Base-by-base conservation (phyloP, 2,113 vertebrate genomes). In the Periophthalmodon schlosseri region DNA sequence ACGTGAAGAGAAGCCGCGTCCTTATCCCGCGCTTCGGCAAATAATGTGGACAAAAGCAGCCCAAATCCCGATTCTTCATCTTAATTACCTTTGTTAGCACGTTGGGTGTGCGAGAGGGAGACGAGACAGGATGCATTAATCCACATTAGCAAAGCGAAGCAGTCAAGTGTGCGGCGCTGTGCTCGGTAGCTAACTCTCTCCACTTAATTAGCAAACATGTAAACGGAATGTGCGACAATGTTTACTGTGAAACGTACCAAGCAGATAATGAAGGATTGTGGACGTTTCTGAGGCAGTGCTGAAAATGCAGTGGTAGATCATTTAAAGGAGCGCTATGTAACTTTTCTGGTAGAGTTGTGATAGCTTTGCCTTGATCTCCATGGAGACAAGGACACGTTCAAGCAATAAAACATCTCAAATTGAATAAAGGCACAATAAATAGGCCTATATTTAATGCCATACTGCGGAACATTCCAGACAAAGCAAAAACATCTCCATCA, bases 51-150 rank as follows among this genome's bases (percentile, higher is more conserved):
- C 84, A 93, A 94, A 94, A 93, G 93, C 89, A 90, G 91, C 92
- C 91, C 86, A 93, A 87, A 92, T 86, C 87, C 86, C 67, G 87
- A 94, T 95, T 93, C 95, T 96, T 96, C 94, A 95, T 96, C 95
- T 96, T 96, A 95, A 96, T 96, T 96, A 96, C 94, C 93, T 93
- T 89, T 93, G 94, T 93, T 90, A 92, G 85, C 90, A 93, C 94
- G 87, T 0, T 0, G 49, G 72, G 80, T 75, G 50, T 76, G 73
- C 54, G 71, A 69, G 70, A 89, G 93, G 87, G 92, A 84, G 87
- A 87, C 80, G 81, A 94, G 95, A 94, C 93, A 95, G 94, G 90
- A 91, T 89, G 4, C 95, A 96, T 96, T 96, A 94, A 96, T 96
- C 96, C 94, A 95, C 92, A 97, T 96, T 96, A 96, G 94, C 93